These are phyloP conservation scores for Stegastes partitus DNA, from an alignment of 2,113 vertebrate species.

Conservation along the genomic window DNA sequence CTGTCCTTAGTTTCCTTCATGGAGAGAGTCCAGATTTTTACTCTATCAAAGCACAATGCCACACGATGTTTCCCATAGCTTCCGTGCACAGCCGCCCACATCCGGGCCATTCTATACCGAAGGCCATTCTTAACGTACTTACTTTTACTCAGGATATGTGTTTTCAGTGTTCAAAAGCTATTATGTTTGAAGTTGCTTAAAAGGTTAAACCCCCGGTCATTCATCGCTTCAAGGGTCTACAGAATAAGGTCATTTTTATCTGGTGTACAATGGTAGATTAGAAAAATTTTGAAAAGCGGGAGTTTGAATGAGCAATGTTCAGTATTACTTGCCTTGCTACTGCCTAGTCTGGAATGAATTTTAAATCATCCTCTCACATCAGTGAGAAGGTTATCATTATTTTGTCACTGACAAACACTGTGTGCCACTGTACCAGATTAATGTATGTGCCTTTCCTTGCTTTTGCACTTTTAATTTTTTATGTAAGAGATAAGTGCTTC, in stretches of 20 bases:
- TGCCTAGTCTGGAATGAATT: neutral
- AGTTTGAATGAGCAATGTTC: slow-evolving; percentile 17
- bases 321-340: neutral
- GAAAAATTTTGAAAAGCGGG: slow-evolving; percentile 21
- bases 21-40: slow-evolving; percentile 14
- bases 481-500: neutral
- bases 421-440: neutral
- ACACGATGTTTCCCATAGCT: neutral
- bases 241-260: slow-evolving; percentile 39
- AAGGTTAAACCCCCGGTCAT: slow-evolving; percentile 47
- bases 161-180: slow-evolving; percentile 30
- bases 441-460: neutral
- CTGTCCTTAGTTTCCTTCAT: slow-evolving; percentile 10
- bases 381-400: neutral
- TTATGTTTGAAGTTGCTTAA: slow-evolving; percentile 47
- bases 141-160: slow-evolving; percentile 8
- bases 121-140: slow-evolving; percentile 26
- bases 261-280: slow-evolving; percentile 1
- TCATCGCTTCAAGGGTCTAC: slow-evolving; percentile 37
- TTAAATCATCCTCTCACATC: slow-evolving; percentile 4
- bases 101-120: slow-evolving; percentile 24
- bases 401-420: neutral
- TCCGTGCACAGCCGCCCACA: slow-evolving; percentile 2
- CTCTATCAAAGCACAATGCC: slow-evolving; percentile 3
- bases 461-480: neutral